Evolutionary conservation across 2,888 invertebrate genomes (phyloP), one percentile per base, ranked within the genome.

Genomic region (Hirtodrosophila duncani): DNA sequence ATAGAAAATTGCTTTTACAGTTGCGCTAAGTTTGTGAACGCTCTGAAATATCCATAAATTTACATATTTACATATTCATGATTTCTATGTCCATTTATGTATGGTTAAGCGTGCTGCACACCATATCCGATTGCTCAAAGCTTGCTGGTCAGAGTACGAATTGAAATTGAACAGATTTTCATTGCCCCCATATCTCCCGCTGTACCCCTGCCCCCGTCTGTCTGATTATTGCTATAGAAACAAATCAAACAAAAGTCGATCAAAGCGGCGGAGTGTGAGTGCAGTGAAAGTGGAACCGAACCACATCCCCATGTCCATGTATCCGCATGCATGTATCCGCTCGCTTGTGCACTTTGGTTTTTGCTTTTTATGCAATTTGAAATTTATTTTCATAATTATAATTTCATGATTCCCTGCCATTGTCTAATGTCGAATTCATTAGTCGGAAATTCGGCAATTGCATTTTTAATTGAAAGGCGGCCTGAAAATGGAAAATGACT

Each of bases 221-320:
- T n/a, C n/a, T n/a, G n/a, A 48, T 52, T 58, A 63, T 52, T 50
- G 17, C 24, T 52, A 42, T 24, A 31, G 20, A 34, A 56, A 45
- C 17, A 11, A 30, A 34, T n/a, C 38, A 42, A 49, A 31, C 7
- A 43, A 29, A 52, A 43, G 31, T 34, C 29, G 45, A 59, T 34
- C 37, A 44, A 14, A 59, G 53, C 58, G 70, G 31, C 63, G 52
- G 44, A 24, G 55, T 70, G 68, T 66, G 68, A 74, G 68, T 66
- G 66, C 60, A 56, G 66, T 67, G 67, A 75, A 72, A 75, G 75
- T 71, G 71, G 52, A 56, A 62, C 66, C 57, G 37, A 30, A 13
- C 41, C 44, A 34, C 14, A 43, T 16, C 53, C 26, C 31, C 11
- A 17, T 23, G 37, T 18, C 24, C 10, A 9, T 10, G n/a, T n/a